Percentiles rank a stretch among this genome's conserved stretches.
Evolutionary conservation across 37 sponge, comb jelly and placozoan species (phyloP).

Genomic region (Diacarnus erythraeanus): DNA sequence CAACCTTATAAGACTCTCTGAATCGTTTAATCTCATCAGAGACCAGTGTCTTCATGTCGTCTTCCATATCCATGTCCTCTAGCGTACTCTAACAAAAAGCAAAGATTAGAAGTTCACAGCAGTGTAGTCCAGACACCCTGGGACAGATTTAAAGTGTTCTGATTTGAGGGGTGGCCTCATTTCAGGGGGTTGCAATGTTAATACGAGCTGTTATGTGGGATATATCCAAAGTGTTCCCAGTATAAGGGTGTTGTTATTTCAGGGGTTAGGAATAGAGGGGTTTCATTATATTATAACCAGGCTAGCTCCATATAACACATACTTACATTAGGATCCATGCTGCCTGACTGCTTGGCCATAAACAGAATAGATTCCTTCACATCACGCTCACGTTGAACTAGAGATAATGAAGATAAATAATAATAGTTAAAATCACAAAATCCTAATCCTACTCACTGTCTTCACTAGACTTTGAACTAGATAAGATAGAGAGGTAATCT

Average conservation of each 20-base stretch:
- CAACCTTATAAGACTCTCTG: conserved; percentile 70
- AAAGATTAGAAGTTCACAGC: too few relatives aligned
- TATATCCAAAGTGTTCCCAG: too few relatives aligned
- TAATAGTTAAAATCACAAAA: background rate
- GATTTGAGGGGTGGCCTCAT: too few relatives aligned
- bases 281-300: too few relatives aligned
- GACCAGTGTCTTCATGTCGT: conserved; percentile 78
- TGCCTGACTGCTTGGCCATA: conserved; percentile 85
- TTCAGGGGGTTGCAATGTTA: too few relatives aligned
- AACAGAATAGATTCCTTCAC: conserved; percentile 73
- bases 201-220: too few relatives aligned
- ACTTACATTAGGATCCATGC: conserved; percentile 75
- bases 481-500: conserved; percentile 55
- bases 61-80: conserved; percentile 86
- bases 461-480: conserved; percentile 28
- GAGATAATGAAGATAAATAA: background rate
- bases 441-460: conserved; percentile 37
- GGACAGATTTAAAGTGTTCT: too few relatives aligned
- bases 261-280: too few relatives aligned
- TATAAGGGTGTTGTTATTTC: too few relatives aligned
- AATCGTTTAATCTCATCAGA: conserved; percentile 88
- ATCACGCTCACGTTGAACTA: conserved; percentile 64
- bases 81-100: conserved; percentile 62
- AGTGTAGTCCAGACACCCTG: too few relatives aligned
- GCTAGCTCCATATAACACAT: too few relatives aligned